Evolutionary conservation across 2,797 vertebrate genomes (phyloP).

Genomic region (Dromococcyx pavoninus): DNA sequence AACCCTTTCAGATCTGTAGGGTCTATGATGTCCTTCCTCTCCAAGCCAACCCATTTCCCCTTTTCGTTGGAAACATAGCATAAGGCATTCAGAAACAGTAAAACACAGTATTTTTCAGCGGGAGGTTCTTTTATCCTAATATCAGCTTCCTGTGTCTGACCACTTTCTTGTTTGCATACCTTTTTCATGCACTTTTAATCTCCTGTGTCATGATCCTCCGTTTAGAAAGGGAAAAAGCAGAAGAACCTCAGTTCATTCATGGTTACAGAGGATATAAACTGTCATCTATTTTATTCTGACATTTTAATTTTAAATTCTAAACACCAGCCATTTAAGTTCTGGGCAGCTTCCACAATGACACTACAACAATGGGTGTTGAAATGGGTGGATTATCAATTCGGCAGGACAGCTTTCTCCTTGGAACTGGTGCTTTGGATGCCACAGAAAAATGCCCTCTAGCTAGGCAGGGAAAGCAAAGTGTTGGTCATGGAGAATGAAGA

Average conservation of each 20-base stretch:
- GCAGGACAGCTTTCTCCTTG: background rate
- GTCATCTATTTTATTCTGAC: background rate
- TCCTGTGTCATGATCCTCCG: slow-evolving; percentile 16
- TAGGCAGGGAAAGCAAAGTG: background rate
- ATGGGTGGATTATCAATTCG: background rate
- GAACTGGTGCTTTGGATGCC: background rate
- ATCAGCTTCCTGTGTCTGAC: slow-evolving; percentile 6
- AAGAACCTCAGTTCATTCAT: background rate
- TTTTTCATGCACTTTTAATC: background rate
- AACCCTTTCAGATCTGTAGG: slow-evolving; percentile 10
- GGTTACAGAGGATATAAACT: background rate
- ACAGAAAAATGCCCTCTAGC: background rate
- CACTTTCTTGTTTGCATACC: background rate
- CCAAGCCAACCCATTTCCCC: slow-evolving; percentile 4
- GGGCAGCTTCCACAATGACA: background rate
- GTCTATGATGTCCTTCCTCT: background rate
- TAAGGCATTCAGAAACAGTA: slow-evolving; percentile 32
- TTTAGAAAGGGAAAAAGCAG: slow-evolving; percentile 40
- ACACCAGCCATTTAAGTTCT: background rate
- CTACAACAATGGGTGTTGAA: background rate
- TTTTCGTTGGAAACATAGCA: slow-evolving; percentile 46
- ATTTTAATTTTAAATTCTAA: slow-evolving; percentile 18
- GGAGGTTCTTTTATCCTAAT: slow-evolving; percentile 22
- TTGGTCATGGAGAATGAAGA: background rate
- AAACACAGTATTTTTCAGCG: slow-evolving; percentile 24